Percentiles rank a stretch among this genome's conserved stretches.
Conservation (phyloP, 2,113 vertebrate species). For the Rhizomys pruinosus region DNA sequence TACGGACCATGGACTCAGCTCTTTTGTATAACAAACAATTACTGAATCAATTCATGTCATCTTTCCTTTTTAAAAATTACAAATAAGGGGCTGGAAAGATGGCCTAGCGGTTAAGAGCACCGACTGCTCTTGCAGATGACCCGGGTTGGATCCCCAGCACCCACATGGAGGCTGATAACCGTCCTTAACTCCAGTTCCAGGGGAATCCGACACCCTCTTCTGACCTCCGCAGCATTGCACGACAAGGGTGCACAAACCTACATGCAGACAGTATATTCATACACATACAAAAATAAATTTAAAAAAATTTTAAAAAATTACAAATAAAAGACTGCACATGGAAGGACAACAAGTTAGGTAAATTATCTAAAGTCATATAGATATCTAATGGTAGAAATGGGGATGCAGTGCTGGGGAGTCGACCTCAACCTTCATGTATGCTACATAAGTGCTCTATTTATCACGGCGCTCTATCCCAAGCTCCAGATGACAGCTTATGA, state of each 20-base stretch:
- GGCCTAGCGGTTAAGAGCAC: too few relatives aligned
- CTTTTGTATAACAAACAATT: background rate
- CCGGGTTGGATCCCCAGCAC: too few relatives aligned
- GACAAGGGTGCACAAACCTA: too few relatives aligned
- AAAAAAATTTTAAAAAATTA: background rate
- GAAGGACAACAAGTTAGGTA: background rate
- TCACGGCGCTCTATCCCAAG: background rate
- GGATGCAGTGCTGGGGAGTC: background rate
- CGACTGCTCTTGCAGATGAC: too few relatives aligned
- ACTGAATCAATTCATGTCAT: background rate
- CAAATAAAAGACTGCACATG: background rate
- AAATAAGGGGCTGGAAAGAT: background rate
- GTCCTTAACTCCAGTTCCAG: too few relatives aligned
- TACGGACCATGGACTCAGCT: background rate
- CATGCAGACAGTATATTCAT: too few relatives aligned
- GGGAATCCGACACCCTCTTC: too few relatives aligned
- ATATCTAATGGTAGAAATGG: background rate
- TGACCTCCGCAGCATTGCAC: too few relatives aligned
- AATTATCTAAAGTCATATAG: background rate
- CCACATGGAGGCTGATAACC: too few relatives aligned
- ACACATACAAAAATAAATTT: too few relatives aligned
- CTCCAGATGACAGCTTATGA: constrained; percentile 9
- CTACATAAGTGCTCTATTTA: background rate
- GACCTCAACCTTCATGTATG: background rate
- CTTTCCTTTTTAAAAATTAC: background rate